Base-by-base conservation (phyloP, 1,140 invertebrate genomes). In the Prorops nasuta region DNA sequence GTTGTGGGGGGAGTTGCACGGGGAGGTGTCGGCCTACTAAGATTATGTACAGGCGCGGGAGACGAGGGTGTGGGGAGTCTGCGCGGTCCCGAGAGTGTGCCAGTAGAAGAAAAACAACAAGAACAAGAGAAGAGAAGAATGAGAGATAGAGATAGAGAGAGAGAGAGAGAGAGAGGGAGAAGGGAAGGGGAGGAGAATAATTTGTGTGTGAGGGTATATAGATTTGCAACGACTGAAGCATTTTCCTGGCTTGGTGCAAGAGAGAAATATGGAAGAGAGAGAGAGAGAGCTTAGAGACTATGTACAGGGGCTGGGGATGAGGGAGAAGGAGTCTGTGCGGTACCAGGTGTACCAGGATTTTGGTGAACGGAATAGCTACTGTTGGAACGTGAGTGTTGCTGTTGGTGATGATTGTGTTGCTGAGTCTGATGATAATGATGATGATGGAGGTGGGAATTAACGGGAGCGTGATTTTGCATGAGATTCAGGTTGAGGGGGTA, bases 241-340 rank as follows among this genome's bases (percentile, higher is more conserved):
- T n/a, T n/a, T n/a, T n/a, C n/a, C n/a, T n/a, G n/a, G n/a, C n/a
- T n/a, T n/a, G n/a, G n/a, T 28, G 10, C 19, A 36, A 19, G 14
- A 20, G 1, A 40, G 20, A 37, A 28, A 40, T 18, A 31, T 12
- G 38, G 50, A 53, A 54, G 24, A 52, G 39, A 42, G 19, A 44
- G 49, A 46, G 22, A 44, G 35, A 18, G 18, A 51, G 22, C 51
- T 54, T 69, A 77, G 60, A 77, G 67, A 71, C 71, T 77, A 77
- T 77, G 72, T 77, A 77, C 75, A 77, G 75, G 75, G 63, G 74
- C 67, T 18, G 74, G 73, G 62, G 74, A 77, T 53, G 74, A 72
- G 49, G 73, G 74, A 54, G 72, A 75, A 38, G 73, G 72, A 53
- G 72, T 75, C 55, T 77, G 74, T 50, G 71, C 60, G 52, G 70